These are phyloP conservation scores for Synergus japonicus DNA, from an alignment of 2,888 invertebrate genomes.

Conservation along the genomic window DNA sequence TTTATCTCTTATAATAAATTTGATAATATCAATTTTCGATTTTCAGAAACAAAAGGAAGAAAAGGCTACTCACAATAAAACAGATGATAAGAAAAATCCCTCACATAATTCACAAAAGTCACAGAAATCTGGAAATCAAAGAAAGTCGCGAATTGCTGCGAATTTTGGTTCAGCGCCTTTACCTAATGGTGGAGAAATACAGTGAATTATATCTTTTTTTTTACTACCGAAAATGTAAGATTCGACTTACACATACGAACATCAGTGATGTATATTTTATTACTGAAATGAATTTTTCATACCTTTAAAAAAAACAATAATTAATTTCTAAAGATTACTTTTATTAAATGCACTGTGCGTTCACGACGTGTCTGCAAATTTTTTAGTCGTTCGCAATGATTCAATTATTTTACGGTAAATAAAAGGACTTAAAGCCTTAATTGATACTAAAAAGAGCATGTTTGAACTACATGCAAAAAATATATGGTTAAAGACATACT, in stretches of 20 bases:
- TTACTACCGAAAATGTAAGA: constrained; percentile 5
- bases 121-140: constrained; percentile 64
- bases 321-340: constrained; percentile 10
- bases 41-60: constrained; percentile 51
- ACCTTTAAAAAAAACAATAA: constrained; percentile 13
- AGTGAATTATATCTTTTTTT: constrained; percentile 52
- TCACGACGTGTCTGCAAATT: neutral
- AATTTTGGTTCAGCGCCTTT: constrained; percentile 69
- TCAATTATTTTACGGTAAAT: neutral
- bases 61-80: constrained; percentile 67
- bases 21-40: neutral
- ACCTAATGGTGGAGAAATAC: constrained; percentile 60
- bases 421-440: too few relatives aligned
- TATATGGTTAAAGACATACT: too few relatives aligned
- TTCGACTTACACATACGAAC: neutral
- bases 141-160: constrained; percentile 75
- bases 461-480: too few relatives aligned
- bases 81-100: constrained; percentile 66
- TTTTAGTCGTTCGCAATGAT: neutral
- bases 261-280: constrained; percentile 26
- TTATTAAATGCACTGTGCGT: constrained; percentile 19
- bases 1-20: neutral
- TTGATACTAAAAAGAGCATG: too few relatives aligned
- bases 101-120: constrained; percentile 63
- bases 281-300: constrained; percentile 33